phyloP scores from a whole-genome alignment of 2,888 invertebrate species.

The Trissonchulus sp. region DNA sequence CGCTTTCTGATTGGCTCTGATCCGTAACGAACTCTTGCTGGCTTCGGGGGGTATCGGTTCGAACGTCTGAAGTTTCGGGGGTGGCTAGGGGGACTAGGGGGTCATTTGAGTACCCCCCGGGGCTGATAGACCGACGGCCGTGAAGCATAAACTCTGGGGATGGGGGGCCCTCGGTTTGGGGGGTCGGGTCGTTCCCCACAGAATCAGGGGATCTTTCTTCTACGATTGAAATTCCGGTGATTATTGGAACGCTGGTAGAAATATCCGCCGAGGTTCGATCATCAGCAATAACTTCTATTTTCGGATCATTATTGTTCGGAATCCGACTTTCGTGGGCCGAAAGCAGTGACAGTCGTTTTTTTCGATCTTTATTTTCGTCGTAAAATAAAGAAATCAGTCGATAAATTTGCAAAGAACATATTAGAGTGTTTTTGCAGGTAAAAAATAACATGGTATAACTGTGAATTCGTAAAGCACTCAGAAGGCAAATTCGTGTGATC shows the following conservation, averaged over 20 bases:
- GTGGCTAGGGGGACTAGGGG: neutral
- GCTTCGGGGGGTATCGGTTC: too few species aligned
- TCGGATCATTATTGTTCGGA: too few species aligned
- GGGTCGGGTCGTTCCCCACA: too few species aligned
- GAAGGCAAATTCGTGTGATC: conserved; percentile 64
- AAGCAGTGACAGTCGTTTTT: neutral
- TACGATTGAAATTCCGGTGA: too few species aligned
- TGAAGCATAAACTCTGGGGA: too few species aligned
- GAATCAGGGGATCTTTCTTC: too few species aligned
- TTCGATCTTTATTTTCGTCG: neutral
- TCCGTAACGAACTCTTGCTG: too few species aligned
- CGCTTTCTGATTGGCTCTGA: too few species aligned
- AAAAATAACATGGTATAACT: conserved; percentile 95
- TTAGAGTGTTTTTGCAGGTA: conserved; percentile 81
- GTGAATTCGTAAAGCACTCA: conserved; percentile 76
- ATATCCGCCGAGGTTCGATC: too few species aligned
- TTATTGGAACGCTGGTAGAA: neutral
- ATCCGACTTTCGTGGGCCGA: neutral
- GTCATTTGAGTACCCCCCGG: neutral
- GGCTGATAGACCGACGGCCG: neutral
- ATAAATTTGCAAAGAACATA: conserved; percentile 78
- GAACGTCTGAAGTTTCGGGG: neutral
- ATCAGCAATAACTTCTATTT: too few species aligned
- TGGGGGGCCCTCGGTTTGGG: neutral
- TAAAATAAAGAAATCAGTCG: conserved; percentile 60